Evolutionary conservation across 1,140 invertebrate genomes (phyloP).

Genomic region (Periplaneta americana): DNA sequence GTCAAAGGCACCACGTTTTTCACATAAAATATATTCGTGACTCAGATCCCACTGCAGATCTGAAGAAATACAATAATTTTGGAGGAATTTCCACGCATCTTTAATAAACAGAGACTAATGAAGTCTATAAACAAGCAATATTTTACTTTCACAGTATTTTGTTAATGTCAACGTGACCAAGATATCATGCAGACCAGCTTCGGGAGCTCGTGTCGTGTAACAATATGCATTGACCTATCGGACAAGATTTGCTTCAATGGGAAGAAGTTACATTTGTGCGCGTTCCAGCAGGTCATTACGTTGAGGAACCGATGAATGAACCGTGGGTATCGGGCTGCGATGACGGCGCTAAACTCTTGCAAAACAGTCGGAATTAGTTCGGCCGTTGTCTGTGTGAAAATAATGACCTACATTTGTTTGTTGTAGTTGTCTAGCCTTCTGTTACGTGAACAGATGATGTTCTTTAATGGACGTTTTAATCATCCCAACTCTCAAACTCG

Average conservation of each 20-base stretch:
- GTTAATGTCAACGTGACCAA: too few relatives aligned
- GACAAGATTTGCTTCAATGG: not conserved
- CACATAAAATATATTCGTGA: not conserved
- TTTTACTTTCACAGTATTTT: not conserved
- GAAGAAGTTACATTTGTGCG: not conserved
- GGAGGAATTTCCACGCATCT: not conserved
- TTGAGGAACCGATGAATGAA: not conserved
- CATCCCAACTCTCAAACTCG: too few relatives aligned
- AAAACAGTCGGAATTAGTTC: not conserved
- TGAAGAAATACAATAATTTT: not conserved
- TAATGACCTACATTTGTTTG: not conserved
- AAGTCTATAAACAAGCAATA: not conserved
- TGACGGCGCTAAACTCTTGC: not conserved
- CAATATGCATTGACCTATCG: not conserved
- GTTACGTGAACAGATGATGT: too few relatives aligned
- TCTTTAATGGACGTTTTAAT: too few relatives aligned
- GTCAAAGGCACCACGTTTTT: not conserved
- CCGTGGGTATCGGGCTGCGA: not conserved
- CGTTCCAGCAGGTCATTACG: not conserved
- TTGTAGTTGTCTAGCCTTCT: not conserved
- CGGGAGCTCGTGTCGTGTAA: too few relatives aligned
- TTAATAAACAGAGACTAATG: not conserved
- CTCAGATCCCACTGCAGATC: not conserved
- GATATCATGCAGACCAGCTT: not conserved
- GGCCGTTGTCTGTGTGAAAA: not conserved